phyloP scores from a whole-genome alignment of 2,888 invertebrate genomes.

The Plebejus argus region DNA sequence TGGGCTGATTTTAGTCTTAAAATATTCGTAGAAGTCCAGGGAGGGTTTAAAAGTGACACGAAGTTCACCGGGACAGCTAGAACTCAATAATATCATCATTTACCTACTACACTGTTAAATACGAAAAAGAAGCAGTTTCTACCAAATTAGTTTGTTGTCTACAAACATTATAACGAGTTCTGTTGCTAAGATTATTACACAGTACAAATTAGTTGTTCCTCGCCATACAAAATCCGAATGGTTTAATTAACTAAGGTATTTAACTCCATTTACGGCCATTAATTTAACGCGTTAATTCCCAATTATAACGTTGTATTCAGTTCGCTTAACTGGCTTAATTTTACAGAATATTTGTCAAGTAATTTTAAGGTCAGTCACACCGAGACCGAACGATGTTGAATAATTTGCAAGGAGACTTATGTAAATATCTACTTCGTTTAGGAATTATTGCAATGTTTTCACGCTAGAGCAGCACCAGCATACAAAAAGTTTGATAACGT shows the following conservation, averaged over 20 bases:
- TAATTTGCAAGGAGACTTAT: no score
- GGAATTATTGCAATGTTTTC: no score
- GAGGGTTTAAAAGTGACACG: no score
- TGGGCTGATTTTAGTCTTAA: no score
- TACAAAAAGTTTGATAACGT: no score
- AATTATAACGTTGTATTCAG: slow-evolving; percentile 16
- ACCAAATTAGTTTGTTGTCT: background rate
- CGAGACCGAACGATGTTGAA: no score
- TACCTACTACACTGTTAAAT: no score
- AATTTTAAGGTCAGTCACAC: background rate
- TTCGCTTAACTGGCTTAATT: background rate
- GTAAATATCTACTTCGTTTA: no score
- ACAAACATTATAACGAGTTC: background rate
- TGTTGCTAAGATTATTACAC: slow-evolving; percentile 12
- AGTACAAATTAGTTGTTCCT: slow-evolving; percentile 1
- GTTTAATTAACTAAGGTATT: slow-evolving; percentile 29
- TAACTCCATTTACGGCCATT: slow-evolving; percentile 17
- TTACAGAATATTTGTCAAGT: slow-evolving; percentile 13
- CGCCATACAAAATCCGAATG: slow-evolving; percentile 9
- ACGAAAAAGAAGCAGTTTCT: background rate
- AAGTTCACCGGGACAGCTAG: no score
- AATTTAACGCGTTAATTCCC: slow-evolving; percentile 20
- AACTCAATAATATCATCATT: no score
- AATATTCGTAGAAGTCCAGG: no score
- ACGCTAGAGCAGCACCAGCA: no score